phyloP scores from a whole-genome alignment of 2,888 invertebrate species.

The Amphipoea lucens region DNA sequence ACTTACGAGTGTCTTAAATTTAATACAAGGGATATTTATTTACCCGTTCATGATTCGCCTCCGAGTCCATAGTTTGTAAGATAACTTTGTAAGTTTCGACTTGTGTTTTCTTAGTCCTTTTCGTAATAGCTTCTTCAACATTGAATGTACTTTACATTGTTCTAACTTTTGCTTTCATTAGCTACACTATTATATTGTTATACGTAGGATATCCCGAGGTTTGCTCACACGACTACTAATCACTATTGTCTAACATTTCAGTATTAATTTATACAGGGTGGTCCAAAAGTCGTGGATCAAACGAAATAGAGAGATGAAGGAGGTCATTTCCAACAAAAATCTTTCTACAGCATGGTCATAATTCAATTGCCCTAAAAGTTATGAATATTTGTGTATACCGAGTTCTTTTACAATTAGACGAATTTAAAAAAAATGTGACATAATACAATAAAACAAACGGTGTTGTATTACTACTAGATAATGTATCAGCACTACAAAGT shows the following conservation, averaged over 20 bases:
- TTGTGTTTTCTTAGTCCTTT: background rate
- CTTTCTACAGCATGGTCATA: too few relatives aligned
- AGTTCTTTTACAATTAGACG: too few relatives aligned
- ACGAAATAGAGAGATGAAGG: too few relatives aligned
- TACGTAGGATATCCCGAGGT: background rate
- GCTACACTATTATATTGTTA: background rate
- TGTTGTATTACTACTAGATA: too few relatives aligned
- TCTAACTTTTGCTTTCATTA: background rate
- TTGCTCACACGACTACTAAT: background rate
- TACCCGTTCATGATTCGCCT: background rate
- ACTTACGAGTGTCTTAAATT: background rate
- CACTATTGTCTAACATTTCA: background rate
- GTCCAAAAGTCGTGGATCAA: too few relatives aligned
- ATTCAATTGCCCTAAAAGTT: too few relatives aligned
- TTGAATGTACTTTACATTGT: constrained; percentile 1
- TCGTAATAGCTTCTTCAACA: too few relatives aligned
- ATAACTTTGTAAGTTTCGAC: background rate
- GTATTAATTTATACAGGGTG: constrained; percentile 11
- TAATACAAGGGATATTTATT: background rate
- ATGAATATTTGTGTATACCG: too few relatives aligned
- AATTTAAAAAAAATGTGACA: too few relatives aligned
- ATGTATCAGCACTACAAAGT: too few relatives aligned
- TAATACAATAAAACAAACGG: too few relatives aligned
- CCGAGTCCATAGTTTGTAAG: background rate
- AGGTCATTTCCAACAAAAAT: too few relatives aligned